phyloP scores from a whole-genome alignment of 2,888 invertebrate species.

The Spilosoma lubricipeda region DNA sequence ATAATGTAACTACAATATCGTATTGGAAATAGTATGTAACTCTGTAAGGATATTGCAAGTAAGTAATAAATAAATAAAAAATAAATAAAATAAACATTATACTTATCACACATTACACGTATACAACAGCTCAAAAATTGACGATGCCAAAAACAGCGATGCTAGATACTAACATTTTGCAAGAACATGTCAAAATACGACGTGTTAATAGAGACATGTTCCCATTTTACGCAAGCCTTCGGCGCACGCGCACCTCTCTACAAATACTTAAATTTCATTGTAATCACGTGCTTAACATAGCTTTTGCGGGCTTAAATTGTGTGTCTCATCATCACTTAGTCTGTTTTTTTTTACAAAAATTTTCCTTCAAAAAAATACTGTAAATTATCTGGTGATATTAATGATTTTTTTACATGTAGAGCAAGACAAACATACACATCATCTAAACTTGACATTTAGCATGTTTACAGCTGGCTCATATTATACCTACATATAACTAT shows the following conservation, averaged over 20 bases:
- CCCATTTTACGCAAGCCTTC: conserved; percentile 30
- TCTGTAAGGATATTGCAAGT: too few relatives aligned
- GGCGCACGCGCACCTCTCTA: conserved; percentile 26
- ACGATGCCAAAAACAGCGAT: conserved; percentile 25
- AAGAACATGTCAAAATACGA: conserved; percentile 40
- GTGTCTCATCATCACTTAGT: conserved; percentile 51
- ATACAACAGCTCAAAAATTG: conserved; percentile 15
- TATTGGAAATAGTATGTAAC: too few relatives aligned
- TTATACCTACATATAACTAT: too few relatives aligned
- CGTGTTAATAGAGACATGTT: conserved; percentile 45
- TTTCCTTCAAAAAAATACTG: not conserved
- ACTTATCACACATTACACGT: not conserved
- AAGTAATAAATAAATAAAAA: too few relatives aligned
- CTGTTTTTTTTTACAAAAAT: not conserved
- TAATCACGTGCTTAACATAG: conserved; percentile 49
- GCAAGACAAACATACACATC: too few relatives aligned
- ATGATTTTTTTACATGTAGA: not conserved
- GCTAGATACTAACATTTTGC: conserved; percentile 26
- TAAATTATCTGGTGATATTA: not conserved
- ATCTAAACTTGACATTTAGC: too few relatives aligned
- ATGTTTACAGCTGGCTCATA: too few relatives aligned
- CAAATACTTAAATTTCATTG: conserved; percentile 40
- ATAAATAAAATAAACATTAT: too few relatives aligned
- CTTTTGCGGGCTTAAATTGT: conserved; percentile 40
- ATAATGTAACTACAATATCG: too few relatives aligned